A percentile compares a stretch with the other conserved stretches of the same genome.
Conservation (phyloP, 2,113 vertebrate genomes). For the Sardina pilchardus region DNA sequence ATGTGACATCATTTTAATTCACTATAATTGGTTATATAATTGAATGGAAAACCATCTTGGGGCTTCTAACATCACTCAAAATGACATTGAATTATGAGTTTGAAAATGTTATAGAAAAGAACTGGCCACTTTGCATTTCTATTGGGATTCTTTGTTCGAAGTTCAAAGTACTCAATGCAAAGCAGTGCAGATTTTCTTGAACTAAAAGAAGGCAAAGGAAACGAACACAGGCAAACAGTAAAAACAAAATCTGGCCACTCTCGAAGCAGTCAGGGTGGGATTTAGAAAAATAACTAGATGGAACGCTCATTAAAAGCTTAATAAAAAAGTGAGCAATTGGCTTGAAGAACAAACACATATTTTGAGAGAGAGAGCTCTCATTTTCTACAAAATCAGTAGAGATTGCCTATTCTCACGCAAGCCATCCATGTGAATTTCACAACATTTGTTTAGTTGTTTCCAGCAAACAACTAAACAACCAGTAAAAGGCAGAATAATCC, state of each 20-base stretch:
- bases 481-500: neutral
- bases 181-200: no score
- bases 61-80: no score
- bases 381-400: neutral
- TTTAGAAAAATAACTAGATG: neutral
- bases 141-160: neutral
- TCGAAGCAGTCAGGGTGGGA: neutral
- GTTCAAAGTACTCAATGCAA: neutral
- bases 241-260: neutral
- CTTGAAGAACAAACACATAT: neutral
- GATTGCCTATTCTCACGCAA: neutral
- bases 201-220: no score
- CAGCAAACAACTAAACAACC: neutral
- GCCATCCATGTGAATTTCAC: constrained; percentile 5
- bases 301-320: neutral
- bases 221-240: neutral
- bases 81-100: no score
- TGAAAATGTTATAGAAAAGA: no score
- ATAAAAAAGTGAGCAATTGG: neutral
- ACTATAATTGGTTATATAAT: no score
- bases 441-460: constrained; percentile 3
- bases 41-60: no score
- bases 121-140: neutral
- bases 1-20: no score
- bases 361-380: neutral